A percentile compares a stretch with the other conserved stretches of the same genome.
Conservation (phyloP, 2,797 vertebrate species). For the Hippocampus kuda region DNA sequence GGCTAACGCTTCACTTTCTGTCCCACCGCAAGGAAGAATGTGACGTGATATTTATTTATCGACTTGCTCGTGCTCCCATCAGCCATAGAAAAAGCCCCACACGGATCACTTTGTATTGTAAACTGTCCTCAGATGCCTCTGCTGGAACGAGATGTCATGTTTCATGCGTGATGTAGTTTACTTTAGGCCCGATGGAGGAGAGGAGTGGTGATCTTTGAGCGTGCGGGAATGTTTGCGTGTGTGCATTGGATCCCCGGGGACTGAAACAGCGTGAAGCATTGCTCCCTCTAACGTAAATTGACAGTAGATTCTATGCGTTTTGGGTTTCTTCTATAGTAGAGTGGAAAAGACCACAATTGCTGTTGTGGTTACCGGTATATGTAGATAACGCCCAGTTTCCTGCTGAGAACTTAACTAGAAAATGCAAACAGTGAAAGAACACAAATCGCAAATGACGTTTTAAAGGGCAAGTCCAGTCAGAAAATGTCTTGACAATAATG, state of each 20-base stretch:
- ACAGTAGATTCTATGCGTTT: neutral
- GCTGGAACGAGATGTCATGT: slow-evolving; percentile 53
- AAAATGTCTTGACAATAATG: too few species aligned
- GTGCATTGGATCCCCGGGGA: neutral
- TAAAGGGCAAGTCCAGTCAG: too few species aligned
- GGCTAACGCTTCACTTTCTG: neutral
- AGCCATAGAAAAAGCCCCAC: slow-evolving; percentile 43
- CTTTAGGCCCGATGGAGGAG: slow-evolving; percentile 43
- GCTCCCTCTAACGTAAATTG: neutral
- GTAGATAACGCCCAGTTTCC: neutral
- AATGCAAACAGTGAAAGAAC: too few species aligned
- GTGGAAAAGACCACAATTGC: neutral
- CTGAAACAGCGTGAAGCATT: neutral
- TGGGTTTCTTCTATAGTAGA: neutral
- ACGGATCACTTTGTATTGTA: slow-evolving; percentile 34
- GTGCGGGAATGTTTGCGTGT: neutral
- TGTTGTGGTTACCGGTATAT: neutral
- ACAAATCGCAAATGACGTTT: too few species aligned
- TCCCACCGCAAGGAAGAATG: slow-evolving; percentile 57
- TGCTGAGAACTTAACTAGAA: neutral
- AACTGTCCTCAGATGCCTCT: slow-evolving; percentile 50
- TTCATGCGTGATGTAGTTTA: slow-evolving; percentile 51
- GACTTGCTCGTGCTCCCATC: slow-evolving; percentile 63
- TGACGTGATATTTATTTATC: slow-evolving; percentile 65
- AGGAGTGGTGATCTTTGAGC: slow-evolving; percentile 44